These are phyloP conservation scores for Spodoptera frugiperda DNA, from an alignment of 1,140 invertebrate species.

Conservation along the genomic window DNA sequence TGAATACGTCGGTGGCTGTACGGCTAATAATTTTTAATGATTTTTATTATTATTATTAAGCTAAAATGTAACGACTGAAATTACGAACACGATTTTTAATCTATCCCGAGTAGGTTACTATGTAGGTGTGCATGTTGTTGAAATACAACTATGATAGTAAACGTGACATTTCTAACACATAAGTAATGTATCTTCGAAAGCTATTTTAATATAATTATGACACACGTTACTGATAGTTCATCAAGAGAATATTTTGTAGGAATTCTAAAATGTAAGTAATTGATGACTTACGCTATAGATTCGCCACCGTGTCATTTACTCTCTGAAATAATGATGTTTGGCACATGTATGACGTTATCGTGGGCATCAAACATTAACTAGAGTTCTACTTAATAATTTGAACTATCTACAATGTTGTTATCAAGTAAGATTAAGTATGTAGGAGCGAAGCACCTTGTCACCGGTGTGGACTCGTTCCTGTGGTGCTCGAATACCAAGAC, in stretches of 20 bases:
- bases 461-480: not conserved
- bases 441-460: not conserved
- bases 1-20: conserved; percentile 35
- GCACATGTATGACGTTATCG: conserved; percentile 57
- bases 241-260: conserved; percentile 45
- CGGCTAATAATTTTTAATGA: conserved; percentile 56
- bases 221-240: conserved; percentile 51
- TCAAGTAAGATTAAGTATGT: conserved; percentile 22
- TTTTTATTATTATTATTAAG: conserved; percentile 62
- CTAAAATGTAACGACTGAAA: conserved; percentile 70
- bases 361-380: conserved; percentile 43
- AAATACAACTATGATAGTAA: conserved; percentile 64
- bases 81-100: conserved; percentile 70
- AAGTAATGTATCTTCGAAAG: conserved; percentile 60
- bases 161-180: conserved; percentile 70
- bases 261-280: conserved; percentile 47
- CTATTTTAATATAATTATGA: conserved; percentile 56
- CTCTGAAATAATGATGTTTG: conserved; percentile 58
- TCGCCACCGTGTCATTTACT: conserved; percentile 49
- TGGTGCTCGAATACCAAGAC: not conserved
- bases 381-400: conserved; percentile 43
- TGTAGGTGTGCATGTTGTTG: conserved; percentile 67
- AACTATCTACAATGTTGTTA: conserved; percentile 47
- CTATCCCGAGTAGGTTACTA: conserved; percentile 64
- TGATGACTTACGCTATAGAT: conserved; percentile 47